Conservation (phyloP, 2,888 invertebrate genomes). For the Stenichneumon culpator region DNA sequence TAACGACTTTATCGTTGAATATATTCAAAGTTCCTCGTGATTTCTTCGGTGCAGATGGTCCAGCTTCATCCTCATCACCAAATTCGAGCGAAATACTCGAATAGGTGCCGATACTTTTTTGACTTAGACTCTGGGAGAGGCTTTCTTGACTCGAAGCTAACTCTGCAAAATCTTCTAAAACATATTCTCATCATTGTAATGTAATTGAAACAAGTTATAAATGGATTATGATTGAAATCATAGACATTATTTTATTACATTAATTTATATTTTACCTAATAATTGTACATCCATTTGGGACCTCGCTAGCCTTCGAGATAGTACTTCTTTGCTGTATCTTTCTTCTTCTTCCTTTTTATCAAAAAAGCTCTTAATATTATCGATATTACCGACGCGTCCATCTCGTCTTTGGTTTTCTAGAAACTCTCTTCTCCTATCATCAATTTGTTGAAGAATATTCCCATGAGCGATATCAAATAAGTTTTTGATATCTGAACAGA, state of each 20-base stretch:
- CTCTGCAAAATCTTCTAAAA: constrained; percentile 35
- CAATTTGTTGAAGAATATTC: constrained; percentile 61
- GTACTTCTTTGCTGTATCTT: constrained; percentile 4
- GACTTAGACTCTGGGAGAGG: constrained; percentile 49
- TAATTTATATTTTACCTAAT: constrained; percentile 1
- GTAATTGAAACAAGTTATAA: constrained; percentile 8
- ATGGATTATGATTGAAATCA: not conserved
- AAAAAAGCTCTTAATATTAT: constrained; percentile 12
- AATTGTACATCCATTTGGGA: constrained; percentile 1
- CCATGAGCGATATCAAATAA: constrained; percentile 66
- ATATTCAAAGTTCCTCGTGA: constrained; percentile 54
- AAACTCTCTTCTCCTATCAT: constrained; percentile 35
- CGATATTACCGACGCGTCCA: constrained; percentile 33
- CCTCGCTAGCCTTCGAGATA: not conserved
- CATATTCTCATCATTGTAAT: constrained; percentile 17
- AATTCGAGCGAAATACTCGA: constrained; percentile 61
- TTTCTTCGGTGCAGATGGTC: constrained; percentile 45
- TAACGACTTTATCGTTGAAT: constrained; percentile 53
- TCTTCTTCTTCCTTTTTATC: constrained; percentile 20
- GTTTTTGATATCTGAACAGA: constrained; percentile 58
- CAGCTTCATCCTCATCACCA: constrained; percentile 52
- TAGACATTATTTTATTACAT: not conserved
- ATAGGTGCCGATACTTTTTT: constrained; percentile 63
- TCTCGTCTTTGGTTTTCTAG: constrained; percentile 33
- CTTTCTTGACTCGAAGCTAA: constrained; percentile 40